Evolutionary conservation across 2,888 invertebrate species (phyloP).

Genomic region (Saturnia pavonia): DNA sequence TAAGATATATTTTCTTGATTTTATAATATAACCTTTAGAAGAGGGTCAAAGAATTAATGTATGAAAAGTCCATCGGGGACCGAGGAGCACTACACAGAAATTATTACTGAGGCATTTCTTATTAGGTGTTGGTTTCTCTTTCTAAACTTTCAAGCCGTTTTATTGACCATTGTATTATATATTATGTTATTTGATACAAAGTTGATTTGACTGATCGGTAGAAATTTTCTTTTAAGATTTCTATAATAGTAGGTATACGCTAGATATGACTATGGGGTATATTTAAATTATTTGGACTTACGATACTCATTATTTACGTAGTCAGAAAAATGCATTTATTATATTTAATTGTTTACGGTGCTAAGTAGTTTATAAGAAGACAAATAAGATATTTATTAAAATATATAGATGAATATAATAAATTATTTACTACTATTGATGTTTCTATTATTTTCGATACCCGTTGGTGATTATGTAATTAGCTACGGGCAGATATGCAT

Average conservation of each 20-base stretch:
- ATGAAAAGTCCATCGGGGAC: background rate
- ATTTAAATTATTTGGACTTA: constrained; percentile 36
- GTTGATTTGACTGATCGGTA: constrained; percentile 34
- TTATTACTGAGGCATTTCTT: constrained; percentile 20
- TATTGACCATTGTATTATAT: background rate
- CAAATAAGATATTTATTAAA: constrained; percentile 21
- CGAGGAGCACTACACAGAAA: constrained; percentile 13
- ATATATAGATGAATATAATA: constrained; percentile 26
- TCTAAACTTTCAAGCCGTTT: constrained; percentile 7
- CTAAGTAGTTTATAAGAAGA: constrained; percentile 44
- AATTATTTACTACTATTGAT: background rate
- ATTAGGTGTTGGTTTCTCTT: constrained; percentile 31
- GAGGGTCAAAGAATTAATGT: background rate
- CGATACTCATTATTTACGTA: constrained; percentile 69
- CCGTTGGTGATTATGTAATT: background rate
- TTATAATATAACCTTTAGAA: background rate
- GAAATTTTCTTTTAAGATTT: background rate
- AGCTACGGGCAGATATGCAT: background rate
- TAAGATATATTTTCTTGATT: background rate
- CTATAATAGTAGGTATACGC: background rate
- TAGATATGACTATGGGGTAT: constrained; percentile 22
- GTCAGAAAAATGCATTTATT: constrained; percentile 76
- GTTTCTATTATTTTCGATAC: background rate
- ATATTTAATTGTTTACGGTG: constrained; percentile 58
- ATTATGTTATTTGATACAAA: background rate